These are phyloP conservation scores for Alcedo quadribrachys DNA, from an alignment of 2,797 vertebrate species.

Conservation along the genomic window DNA sequence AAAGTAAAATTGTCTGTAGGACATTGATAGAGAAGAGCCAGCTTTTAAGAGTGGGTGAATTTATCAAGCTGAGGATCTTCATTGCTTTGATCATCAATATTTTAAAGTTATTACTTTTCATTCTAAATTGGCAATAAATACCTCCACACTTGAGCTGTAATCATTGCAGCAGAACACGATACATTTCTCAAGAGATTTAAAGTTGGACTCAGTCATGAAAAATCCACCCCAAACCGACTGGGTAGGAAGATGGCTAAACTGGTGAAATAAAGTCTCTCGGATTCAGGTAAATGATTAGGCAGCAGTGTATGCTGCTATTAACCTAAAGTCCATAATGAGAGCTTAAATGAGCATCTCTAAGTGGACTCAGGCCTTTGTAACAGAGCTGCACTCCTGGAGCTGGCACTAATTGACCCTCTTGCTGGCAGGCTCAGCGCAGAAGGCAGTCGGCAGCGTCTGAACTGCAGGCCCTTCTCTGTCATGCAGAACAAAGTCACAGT, in stretches of 20 bases:
- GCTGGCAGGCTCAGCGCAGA: background rate
- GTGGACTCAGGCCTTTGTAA: background rate
- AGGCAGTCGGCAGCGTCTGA: background rate
- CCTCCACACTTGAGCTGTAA: background rate
- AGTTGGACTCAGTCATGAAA: background rate
- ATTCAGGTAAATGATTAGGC: background rate
- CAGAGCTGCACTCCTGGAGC: background rate
- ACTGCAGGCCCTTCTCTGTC: slow-evolving; percentile 11
- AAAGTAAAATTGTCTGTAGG: background rate
- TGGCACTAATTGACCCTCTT: slow-evolving; percentile 40
- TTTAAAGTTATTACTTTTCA: slow-evolving; percentile 8
- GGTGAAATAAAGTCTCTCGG: background rate
- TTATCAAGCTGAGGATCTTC: background rate
- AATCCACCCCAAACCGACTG: background rate
- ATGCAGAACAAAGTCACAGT: slow-evolving; percentile 31
- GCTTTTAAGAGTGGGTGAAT: background rate
- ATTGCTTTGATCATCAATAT: slow-evolving; percentile 8
- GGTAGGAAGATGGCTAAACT: background rate
- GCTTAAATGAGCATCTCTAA: background rate
- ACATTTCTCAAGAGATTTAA: background rate
- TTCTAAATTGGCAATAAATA: background rate
- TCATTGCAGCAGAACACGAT: background rate
- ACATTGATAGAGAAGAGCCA: background rate
- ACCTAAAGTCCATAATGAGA: background rate
- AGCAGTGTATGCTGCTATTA: background rate